These are phyloP conservation scores for Trichoplusia ni DNA, from an alignment of 1,140 invertebrate species.

Conservation along the genomic window DNA sequence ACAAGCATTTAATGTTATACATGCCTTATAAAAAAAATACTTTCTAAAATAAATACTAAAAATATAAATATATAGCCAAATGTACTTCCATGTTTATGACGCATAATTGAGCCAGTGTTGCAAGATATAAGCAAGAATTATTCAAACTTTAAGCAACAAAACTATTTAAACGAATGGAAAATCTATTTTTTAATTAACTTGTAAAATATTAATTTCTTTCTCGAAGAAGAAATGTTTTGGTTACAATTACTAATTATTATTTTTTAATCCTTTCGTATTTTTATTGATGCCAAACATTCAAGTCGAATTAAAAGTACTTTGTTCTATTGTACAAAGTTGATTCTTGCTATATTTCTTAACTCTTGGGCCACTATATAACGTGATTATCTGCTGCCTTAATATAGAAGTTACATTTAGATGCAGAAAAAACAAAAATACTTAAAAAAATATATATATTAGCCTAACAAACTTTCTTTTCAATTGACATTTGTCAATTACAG, in stretches of 20 bases:
- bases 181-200: no score
- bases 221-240: no score
- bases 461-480: no score
- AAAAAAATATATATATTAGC: neutral
- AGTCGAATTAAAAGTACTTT: no score
- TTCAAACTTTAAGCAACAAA: no score
- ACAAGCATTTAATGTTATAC: neutral
- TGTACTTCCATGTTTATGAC: conserved; percentile 4
- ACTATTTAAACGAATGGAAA: no score
- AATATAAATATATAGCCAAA: neutral
- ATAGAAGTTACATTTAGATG: neutral
- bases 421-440: neutral
- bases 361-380: neutral
- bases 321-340: no score
- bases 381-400: conserved; percentile 12
- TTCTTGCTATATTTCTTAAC: neutral
- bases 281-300: no score
- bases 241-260: no score
- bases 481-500: no score
- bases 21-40: conserved; percentile 5
- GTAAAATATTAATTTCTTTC: no score
- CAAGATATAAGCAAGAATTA: neutral
- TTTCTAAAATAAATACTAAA: neutral
- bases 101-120: neutral
- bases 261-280: no score